Conservation (phyloP, 53 echinoderm and acorn worm species). For the Hippasteria phrygiana region DNA sequence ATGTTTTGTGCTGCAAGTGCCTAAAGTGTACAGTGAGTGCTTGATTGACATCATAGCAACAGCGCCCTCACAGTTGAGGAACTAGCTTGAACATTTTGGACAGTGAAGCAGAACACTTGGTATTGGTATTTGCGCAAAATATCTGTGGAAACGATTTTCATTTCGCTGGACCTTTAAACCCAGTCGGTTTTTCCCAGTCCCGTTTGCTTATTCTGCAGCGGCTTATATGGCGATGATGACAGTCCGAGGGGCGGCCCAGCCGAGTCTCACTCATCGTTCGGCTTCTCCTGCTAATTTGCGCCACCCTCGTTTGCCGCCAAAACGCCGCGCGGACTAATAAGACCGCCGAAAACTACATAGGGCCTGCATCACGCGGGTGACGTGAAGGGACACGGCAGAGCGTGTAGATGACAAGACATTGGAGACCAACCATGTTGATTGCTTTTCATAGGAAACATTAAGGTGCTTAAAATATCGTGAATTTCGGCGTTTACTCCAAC, state of each 20-base stretch:
- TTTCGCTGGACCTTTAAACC: too few relatives aligned
- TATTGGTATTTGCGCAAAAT: too few relatives aligned
- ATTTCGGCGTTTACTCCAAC: too few relatives aligned
- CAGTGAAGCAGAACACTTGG: too few relatives aligned
- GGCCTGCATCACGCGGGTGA: too few relatives aligned
- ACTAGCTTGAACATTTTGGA: too few relatives aligned
- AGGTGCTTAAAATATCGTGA: not conserved
- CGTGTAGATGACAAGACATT: not conserved
- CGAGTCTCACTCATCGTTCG: conserved; percentile 7
- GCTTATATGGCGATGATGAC: not conserved
- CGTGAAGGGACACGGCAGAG: not conserved
- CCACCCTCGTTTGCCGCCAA: not conserved
- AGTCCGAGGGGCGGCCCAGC: not conserved
- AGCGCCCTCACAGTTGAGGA: too few relatives aligned
- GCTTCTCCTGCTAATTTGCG: conserved; percentile 3
- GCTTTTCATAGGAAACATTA: not conserved
- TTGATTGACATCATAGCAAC: too few relatives aligned
- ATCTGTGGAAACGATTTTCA: not conserved
- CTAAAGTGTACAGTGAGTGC: too few relatives aligned
- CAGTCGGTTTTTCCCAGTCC: not conserved
- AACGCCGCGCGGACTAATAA: not conserved
- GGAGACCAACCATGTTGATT: too few relatives aligned
- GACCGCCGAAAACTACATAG: too few relatives aligned
- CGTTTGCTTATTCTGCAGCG: not conserved
- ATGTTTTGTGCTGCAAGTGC: too few relatives aligned